phyloP scores from a whole-genome alignment of 2,888 invertebrate genomes.

The Drosophila lacicola region DNA sequence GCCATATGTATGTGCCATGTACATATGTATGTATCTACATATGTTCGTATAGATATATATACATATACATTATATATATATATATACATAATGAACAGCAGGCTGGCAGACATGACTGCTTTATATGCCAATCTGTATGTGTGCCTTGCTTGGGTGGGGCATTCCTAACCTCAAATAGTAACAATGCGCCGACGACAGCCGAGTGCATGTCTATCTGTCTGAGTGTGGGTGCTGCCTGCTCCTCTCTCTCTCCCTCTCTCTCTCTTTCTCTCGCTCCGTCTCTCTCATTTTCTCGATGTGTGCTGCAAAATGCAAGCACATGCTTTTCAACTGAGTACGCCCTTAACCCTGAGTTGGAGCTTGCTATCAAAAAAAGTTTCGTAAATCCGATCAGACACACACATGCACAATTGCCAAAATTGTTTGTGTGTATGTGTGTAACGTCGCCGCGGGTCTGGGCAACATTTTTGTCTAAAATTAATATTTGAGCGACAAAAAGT shows the following conservation, averaged over 20 bases:
- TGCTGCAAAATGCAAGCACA: constrained; percentile 64
- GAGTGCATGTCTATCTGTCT: constrained; percentile 55
- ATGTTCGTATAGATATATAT: constrained; percentile 13
- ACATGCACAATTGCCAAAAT: constrained; percentile 30
- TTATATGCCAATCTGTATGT: constrained; percentile 43
- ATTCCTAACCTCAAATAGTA: constrained; percentile 80
- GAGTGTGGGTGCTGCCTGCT: constrained; percentile 44
- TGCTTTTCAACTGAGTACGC: constrained; percentile 63
- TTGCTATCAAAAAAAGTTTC: constrained; percentile 30
- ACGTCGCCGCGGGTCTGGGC: constrained; percentile 59
- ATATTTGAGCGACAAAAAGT: constrained; percentile 76
- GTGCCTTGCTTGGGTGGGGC: constrained; percentile 79
- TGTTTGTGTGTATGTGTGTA: constrained; percentile 41
- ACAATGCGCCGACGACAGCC: constrained; percentile 53
- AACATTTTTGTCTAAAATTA: constrained; percentile 75
- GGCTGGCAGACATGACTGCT: constrained; percentile 67
- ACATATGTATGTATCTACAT: constrained; percentile 14
- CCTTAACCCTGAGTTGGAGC: constrained; percentile 71
- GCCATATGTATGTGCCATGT: constrained; percentile 39
- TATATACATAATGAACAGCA: constrained; percentile 52
- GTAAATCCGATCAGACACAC: constrained; percentile 48
- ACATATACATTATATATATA: constrained; percentile 38
- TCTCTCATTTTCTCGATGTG: constrained; percentile 27
- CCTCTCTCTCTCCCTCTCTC: constrained; percentile 5
- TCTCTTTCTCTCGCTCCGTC: constrained; percentile 15